Evolutionary conservation across 2,797 vertebrate species (phyloP).

Genomic region (Pangasius macronema): DNA sequence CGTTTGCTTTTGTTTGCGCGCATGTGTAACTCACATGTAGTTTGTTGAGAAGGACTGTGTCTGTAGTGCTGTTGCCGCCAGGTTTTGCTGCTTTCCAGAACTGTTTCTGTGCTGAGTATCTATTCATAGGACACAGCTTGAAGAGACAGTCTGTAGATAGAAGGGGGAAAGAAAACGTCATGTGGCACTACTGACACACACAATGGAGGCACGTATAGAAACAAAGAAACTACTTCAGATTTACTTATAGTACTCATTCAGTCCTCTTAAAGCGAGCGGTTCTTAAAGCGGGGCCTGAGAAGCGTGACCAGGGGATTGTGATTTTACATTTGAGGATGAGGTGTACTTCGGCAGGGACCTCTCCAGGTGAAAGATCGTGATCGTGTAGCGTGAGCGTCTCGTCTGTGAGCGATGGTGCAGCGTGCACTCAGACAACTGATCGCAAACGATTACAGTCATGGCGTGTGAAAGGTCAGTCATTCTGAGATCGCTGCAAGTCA

Average conservation of each 20-base stretch:
- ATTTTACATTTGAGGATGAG: background rate
- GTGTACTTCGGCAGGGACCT: background rate
- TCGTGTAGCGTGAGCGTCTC: background rate
- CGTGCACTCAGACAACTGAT: background rate
- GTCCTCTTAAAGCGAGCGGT: background rate
- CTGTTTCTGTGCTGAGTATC: slow-evolving; percentile 98
- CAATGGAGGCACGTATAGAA: background rate
- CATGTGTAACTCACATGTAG: slow-evolving; percentile 77
- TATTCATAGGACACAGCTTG: slow-evolving; percentile 97
- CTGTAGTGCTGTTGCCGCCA: slow-evolving; percentile 92
- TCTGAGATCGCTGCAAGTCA: background rate
- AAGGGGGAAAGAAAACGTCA: background rate
- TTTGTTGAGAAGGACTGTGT: slow-evolving; percentile 91
- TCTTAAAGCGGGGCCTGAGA: background rate
- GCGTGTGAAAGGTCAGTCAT: background rate
- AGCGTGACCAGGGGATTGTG: background rate
- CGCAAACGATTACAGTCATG: background rate
- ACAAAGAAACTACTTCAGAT: background rate
- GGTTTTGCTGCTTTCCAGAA: slow-evolving; percentile 99
- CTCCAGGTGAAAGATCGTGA: background rate
- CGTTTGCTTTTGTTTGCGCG: background rate
- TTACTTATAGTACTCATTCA: background rate
- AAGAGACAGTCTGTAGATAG: slow-evolving; percentile 89
- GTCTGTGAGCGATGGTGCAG: background rate
- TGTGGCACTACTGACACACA: background rate